These are phyloP conservation scores for Apocrypta bakeri DNA, from an alignment of 1,140 invertebrate species.

Conservation along the genomic window DNA sequence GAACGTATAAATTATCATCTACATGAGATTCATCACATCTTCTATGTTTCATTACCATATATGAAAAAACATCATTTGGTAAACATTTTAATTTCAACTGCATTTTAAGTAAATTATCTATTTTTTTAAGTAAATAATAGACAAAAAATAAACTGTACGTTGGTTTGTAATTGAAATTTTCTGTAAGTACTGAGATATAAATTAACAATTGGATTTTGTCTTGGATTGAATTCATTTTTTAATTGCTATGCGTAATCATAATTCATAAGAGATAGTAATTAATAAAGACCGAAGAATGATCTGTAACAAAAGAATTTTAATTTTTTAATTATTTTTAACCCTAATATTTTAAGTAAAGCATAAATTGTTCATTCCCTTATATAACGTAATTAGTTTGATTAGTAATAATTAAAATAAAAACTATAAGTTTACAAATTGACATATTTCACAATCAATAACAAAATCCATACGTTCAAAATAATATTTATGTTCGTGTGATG, in stretches of 20 bases:
- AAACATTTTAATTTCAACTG: slow-evolving; percentile 52
- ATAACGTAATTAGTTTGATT: background rate
- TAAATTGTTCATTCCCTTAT: background rate
- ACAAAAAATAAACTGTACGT: slow-evolving; percentile 54
- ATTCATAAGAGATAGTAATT: background rate
- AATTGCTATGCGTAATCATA: background rate
- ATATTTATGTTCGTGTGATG: too few species aligned
- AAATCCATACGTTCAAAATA: too few species aligned
- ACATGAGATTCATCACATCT: slow-evolving; percentile 53
- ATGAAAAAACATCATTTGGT: slow-evolving; percentile 56
- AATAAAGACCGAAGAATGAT: background rate
- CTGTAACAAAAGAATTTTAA: background rate
- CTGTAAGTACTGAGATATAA: slow-evolving; percentile 48
- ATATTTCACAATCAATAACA: too few species aligned
- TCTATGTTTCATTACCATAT: slow-evolving; percentile 51
- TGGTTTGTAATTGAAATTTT: slow-evolving; percentile 48
- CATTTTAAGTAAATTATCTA: slow-evolving; percentile 56
- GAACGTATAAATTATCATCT: slow-evolving; percentile 60
- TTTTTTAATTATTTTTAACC: background rate
- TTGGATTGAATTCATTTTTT: slow-evolving; percentile 33
- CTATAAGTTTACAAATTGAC: background rate
- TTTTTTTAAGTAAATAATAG: slow-evolving; percentile 56
- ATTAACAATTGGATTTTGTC: slow-evolving; percentile 18
- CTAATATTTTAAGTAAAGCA: too few species aligned
- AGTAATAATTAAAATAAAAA: background rate